Evolutionary conservation across 2,888 invertebrate species (phyloP), one percentile per base, ranked within the genome.

Genomic region (Oscheius sp.): DNA sequence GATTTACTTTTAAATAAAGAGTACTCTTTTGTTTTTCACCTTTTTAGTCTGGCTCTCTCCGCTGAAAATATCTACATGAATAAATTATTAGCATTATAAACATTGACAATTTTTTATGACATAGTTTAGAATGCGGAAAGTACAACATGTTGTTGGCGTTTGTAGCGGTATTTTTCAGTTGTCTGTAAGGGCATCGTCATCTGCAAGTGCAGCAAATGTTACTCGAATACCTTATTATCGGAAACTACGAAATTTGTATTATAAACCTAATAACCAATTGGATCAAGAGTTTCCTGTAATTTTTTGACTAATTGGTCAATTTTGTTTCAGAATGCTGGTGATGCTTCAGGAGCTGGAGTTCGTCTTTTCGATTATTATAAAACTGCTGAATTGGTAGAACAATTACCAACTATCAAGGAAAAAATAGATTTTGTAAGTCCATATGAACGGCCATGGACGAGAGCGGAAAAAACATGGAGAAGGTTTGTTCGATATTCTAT

Each of bases 281-380:
- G 76, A 80, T 50, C 78, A 80, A 22, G 80, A 80, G 54, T 79
- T 74, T 41, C 70, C 71, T 61, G 79, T 76, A 17, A 6, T 33
- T 51, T 51, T 9, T 4, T 14, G 8, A 17, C 32, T 51, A 2
- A 17, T n/a, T 8, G 5, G 32, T 54, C 17, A 17, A 4, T 24
- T 1, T 6, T 33, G 4, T 65, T 77, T 30, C 47, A 75, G 68
- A 80, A 79, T 54, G 71, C 69, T 17, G 80, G 81, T 3, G 81
- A 81, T 33, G 70, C 70, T 2, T 71, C 71, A 9, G 82, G 79
- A 26, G 70, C 75, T 14, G 82, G 80, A 8, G 73, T 79, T 22
- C 77, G 84, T 9, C 73, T 84, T 5, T 75, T 74, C 67, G 84
- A 85, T 67, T 84, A 85, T 61, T 85, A 80, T 71, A 78, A 83